Percentiles rank a stretch among this genome's conserved stretches.
Conservation (phyloP, 2,797 vertebrate species). For the Natrix natrix region DNA sequence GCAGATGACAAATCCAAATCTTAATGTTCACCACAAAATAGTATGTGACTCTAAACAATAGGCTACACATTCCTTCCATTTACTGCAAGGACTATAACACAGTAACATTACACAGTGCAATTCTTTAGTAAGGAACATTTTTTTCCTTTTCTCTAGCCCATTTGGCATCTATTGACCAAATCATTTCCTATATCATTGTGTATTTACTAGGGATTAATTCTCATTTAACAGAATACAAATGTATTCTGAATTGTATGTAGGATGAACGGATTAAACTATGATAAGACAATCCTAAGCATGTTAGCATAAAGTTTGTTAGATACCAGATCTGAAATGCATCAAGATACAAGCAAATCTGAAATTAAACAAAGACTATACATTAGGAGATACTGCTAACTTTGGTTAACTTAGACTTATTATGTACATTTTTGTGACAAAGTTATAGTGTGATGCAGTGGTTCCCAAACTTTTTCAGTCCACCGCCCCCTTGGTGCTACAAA, state of each 20-base stretch:
- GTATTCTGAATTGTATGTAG: background rate
- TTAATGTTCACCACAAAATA: background rate
- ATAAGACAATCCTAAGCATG: background rate
- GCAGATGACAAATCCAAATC: background rate
- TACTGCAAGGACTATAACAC: conserved; percentile 8
- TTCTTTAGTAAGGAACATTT: background rate
- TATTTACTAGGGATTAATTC: background rate
- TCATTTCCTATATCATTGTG: background rate
- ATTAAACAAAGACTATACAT: no score
- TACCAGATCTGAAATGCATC: no score
- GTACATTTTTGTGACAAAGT: no score
- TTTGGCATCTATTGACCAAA: background rate
- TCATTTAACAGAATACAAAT: background rate
- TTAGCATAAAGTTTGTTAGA: background rate
- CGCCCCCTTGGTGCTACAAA: no score
- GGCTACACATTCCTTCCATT: background rate
- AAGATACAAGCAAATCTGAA: background rate
- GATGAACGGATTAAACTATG: background rate
- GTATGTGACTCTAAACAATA: background rate
- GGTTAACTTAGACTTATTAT: background rate
- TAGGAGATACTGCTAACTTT: background rate
- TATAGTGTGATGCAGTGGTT: no score
- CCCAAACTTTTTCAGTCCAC: no score
- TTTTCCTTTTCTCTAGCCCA: background rate
- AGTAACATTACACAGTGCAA: background rate